Conservation (phyloP, 2,113 vertebrate genomes). For the Amazona vittata region DNA sequence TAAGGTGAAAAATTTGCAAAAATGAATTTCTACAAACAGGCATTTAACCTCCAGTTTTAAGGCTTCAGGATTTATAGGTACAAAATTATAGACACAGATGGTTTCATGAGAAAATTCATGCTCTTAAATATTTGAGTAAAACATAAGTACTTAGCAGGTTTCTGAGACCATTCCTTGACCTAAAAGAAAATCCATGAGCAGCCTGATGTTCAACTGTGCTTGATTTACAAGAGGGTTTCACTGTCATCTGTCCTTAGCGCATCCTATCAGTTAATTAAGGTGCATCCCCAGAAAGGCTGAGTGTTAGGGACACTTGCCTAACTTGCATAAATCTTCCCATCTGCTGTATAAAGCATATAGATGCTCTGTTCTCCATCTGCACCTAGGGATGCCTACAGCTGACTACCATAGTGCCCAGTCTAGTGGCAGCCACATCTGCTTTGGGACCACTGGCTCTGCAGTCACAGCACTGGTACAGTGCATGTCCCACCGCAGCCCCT, state of each 20-base stretch:
- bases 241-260: neutral
- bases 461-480: accelerated
- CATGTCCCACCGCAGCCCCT: too few species aligned
- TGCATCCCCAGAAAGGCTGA: neutral
- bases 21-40: neutral
- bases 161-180: neutral
- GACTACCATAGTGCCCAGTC: neutral
- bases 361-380: neutral
- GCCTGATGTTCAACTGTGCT: neutral
- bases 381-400: neutral
- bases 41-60: neutral
- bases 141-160: neutral
- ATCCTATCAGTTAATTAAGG: neutral
- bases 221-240: neutral
- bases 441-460: neutral
- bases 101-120: neutral
- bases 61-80: neutral
- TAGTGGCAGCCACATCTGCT: neutral
- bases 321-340: neutral
- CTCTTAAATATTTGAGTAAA: neutral
- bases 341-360: neutral
- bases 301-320: neutral
- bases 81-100: neutral
- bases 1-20: neutral
- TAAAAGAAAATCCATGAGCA: accelerated